Base-by-base conservation (phyloP, 2,888 invertebrate genomes). In the Callyntrura guangdongensis region DNA sequence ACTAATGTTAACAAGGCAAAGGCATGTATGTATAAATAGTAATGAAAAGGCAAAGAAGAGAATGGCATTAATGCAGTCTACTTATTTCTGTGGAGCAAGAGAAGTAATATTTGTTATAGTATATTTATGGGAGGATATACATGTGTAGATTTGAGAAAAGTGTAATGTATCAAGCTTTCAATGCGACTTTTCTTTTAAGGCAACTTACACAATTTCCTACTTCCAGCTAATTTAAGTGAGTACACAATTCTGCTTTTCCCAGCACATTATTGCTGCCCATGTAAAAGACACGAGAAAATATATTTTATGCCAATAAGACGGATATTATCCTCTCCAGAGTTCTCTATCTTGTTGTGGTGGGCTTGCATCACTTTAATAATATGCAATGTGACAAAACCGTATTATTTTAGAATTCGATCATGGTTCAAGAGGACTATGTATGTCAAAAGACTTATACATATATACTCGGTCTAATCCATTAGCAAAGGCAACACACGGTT, bases 131-230 rank as follows among this genome's bases (percentile, higher is more conserved):
- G 36, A 2, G 36, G 2, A 36, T 36, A 36, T 36, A 36, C 6
- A 36, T 17, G n/a, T 17, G 45, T 17, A n/a, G 22, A 77, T 77
- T 25, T 53, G 77, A 14, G 25, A 77, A 77, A 77, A 77, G 77
- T 77, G 77, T 77, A 77, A 77, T 77, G 77, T 77, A 77, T 77
- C 77, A 56, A 77, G 82, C 64, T 77, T 82, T 88, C 88, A 72
- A 88, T 85, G 56, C 64, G 84, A 89, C 84, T 89, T 89, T 85
- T 49, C 85, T 89, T 84, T 85, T 85, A 89, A 85, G 84, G 85
- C 77, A 89, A 64, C 59, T 72, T 89, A 89, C 89, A 89, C 79
- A 85, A 85, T 89, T 85, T 89, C 85, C 85, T 89, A 89, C 89
- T 89, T 85, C 79, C 82, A 79, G 67, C 85, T 89, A 89, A 89